Percentiles rank a stretch among this genome's conserved stretches.
Conservation (phyloP, 2,797 vertebrate genomes). For the Australoheros facetus region DNA sequence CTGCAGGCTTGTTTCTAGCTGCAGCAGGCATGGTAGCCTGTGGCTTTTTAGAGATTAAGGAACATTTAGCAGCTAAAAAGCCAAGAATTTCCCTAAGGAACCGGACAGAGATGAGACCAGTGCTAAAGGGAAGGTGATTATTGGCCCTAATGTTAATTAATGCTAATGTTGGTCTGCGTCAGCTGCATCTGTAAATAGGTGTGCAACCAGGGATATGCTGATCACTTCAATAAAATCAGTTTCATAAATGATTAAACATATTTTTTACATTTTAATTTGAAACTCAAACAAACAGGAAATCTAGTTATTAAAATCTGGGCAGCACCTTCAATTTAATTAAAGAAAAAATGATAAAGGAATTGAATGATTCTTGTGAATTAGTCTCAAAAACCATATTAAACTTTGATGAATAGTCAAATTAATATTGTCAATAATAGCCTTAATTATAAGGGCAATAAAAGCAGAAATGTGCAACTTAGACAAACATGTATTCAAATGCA, state of each 20-base stretch:
- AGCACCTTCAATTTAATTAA: not conserved
- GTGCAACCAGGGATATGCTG: not conserved
- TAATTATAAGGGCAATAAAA: not conserved
- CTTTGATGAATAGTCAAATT: not conserved
- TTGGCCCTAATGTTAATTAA: constrained; percentile 5
- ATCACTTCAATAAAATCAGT: not conserved
- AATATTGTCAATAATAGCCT: not conserved
- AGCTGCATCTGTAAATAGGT: not conserved
- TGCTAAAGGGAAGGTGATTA: constrained; percentile 1
- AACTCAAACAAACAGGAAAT: not conserved
- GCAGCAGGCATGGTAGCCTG: not conserved
- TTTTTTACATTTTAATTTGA: constrained; percentile 1
- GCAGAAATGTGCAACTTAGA: not conserved
- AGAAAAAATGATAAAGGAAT: not conserved
- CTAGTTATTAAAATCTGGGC: not conserved
- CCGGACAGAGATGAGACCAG: not conserved
- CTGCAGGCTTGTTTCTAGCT: not conserved
- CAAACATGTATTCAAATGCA: not conserved
- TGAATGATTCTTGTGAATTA: not conserved
- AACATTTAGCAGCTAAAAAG: constrained; percentile 4
- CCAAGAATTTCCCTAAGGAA: constrained; percentile 1
- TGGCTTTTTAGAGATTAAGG: not conserved
- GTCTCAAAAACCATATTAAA: not conserved
- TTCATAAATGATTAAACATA: constrained; percentile 3
- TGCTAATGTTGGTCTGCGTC: not conserved